These are phyloP conservation scores for Notodonta dromedarius DNA, from an alignment of 2,888 invertebrate species.

Conservation along the genomic window DNA sequence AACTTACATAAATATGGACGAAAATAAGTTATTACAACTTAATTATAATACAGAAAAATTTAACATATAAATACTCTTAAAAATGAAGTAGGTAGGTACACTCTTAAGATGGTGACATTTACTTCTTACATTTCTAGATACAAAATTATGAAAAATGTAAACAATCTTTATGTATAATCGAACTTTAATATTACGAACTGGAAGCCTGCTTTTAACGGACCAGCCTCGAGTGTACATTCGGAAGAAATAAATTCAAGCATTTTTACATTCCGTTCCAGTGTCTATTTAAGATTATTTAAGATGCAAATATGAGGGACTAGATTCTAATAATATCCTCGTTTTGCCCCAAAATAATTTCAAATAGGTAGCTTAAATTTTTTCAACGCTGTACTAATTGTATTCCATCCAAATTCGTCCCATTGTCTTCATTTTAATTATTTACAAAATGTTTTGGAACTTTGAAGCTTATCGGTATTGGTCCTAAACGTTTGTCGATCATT, in stretches of 20 bases:
- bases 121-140: conserved; percentile 37
- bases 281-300: conserved; percentile 32
- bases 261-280: neutral
- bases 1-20: conserved; percentile 17
- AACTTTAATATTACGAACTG: conserved; percentile 21
- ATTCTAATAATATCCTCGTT: conserved; percentile 34
- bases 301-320: conserved; percentile 33
- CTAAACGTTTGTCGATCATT: too few species aligned
- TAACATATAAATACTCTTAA: conserved; percentile 42
- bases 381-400: too few species aligned
- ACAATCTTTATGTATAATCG: conserved; percentile 15
- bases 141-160: conserved; percentile 33
- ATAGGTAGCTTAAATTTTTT: too few species aligned
- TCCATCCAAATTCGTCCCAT: too few species aligned
- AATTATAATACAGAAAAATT: conserved; percentile 28
- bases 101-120: conserved; percentile 29
- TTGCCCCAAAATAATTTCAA: conserved; percentile 29
- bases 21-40: conserved; percentile 40
- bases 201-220: conserved; percentile 20
- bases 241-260: neutral
- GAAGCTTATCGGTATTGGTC: too few species aligned
- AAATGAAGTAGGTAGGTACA: conserved; percentile 35
- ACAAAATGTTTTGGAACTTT: too few species aligned
- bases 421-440: too few species aligned
- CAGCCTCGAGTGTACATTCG: conserved; percentile 15